Percentiles rank a stretch among this genome's conserved stretches.
phyloP scores from a whole-genome alignment of 2,888 invertebrate species.

The Andrena trimmerana region DNA sequence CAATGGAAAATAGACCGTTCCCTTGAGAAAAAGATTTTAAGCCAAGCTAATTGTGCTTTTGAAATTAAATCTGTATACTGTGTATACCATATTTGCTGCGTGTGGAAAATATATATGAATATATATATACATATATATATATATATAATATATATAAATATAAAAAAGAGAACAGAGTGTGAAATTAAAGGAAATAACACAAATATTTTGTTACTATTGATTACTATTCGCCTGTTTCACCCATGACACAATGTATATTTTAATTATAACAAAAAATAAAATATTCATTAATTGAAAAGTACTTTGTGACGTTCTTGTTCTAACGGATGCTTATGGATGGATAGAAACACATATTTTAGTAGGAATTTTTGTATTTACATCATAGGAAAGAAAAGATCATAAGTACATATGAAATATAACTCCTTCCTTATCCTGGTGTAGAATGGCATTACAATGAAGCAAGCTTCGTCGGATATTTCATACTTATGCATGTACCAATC shows the following conservation, averaged over 20 bases:
- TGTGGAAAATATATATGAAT: conserved; percentile 71
- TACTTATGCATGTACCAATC: background rate
- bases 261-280: conserved; percentile 83
- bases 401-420: background rate
- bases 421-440: conserved; percentile 18
- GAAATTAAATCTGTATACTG: conserved; percentile 83
- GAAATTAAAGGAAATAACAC: conserved; percentile 80
- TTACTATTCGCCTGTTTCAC: conserved; percentile 85
- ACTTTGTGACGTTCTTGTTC: conserved; percentile 52
- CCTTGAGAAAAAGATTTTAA: conserved; percentile 61
- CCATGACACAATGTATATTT: conserved; percentile 85
- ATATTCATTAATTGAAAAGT: conserved; percentile 70
- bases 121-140: conserved; percentile 66
- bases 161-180: conserved; percentile 77
- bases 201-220: conserved; percentile 85
- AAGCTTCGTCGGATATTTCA: conserved; percentile 5
- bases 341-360: conserved; percentile 2
- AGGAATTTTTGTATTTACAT: background rate
- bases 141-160: conserved; percentile 74
- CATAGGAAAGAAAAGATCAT: background rate
- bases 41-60: conserved; percentile 81
- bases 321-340: conserved; percentile 13
- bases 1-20: conserved; percentile 42
- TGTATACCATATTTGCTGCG: conserved; percentile 83
- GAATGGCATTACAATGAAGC: conserved; percentile 7